Evolutionary conservation across 1,140 invertebrate genomes (phyloP).

Genomic region (Sarcophaga peregrina): DNA sequence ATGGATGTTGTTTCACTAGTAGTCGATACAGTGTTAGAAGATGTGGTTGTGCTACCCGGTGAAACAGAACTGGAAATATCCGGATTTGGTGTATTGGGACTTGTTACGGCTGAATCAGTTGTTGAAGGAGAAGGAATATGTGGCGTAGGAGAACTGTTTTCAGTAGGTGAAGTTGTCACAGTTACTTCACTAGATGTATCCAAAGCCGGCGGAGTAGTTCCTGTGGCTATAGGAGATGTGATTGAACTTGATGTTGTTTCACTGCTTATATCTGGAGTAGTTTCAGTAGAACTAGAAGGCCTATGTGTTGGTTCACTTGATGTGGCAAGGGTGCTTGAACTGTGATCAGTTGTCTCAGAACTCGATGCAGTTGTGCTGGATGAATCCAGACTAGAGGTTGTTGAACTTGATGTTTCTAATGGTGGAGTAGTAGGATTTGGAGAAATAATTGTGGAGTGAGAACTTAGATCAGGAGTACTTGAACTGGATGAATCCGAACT

Average conservation of each 20-base stretch:
- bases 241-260: not conserved
- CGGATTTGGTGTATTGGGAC: constrained; percentile 14
- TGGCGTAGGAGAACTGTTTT: not conserved
- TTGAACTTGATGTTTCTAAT: not conserved
- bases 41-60: not conserved
- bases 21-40: not conserved
- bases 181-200: too few species aligned
- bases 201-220: not conserved
- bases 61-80: not conserved
- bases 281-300: too few species aligned
- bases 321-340: not conserved
- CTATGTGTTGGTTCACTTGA: too few species aligned
- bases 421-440: not conserved
- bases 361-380: not conserved
- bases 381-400: not conserved
- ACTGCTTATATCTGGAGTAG: too few species aligned
- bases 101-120: not conserved
- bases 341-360: not conserved
- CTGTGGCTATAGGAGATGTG: not conserved
- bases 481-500: not conserved
- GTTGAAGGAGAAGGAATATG: not conserved
- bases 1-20: not conserved
- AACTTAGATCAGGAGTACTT: not conserved
- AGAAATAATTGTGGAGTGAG: not conserved
- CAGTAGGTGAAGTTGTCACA: too few species aligned